Evolutionary conservation across 2,113 vertebrate genomes (phyloP).

Genomic region (Uria lomvia): DNA sequence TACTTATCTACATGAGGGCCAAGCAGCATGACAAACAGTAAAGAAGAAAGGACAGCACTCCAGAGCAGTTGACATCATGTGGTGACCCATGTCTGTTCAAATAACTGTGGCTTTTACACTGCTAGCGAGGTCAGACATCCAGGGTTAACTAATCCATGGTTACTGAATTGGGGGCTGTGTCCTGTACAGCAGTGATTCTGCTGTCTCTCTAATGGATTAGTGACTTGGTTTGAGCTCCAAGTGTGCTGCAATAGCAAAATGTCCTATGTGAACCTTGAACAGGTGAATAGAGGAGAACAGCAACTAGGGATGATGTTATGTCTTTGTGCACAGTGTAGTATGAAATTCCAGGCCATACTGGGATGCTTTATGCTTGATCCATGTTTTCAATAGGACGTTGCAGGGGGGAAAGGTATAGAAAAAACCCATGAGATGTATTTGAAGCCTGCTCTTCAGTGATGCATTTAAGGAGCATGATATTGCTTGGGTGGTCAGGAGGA

Average conservation of each 20-base stretch:
- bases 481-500: background rate
- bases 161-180: background rate
- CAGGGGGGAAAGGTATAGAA: fast-evolving
- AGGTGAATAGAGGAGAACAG: background rate
- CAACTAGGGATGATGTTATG: background rate
- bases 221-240: background rate
- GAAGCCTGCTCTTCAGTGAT: background rate
- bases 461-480: background rate
- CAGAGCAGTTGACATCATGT: background rate
- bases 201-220: background rate
- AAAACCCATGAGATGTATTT: background rate
- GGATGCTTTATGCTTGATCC: background rate
- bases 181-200: background rate
- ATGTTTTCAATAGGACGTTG: background rate
- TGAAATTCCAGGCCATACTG: background rate
- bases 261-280: fast-evolving
- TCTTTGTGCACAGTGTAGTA: background rate
- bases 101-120: background rate
- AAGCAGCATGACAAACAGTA: background rate
- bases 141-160: background rate
- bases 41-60: background rate
- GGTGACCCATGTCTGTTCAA: background rate
- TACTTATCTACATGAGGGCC: background rate
- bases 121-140: background rate
- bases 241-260: background rate